Evolutionary conservation across 2,888 invertebrate genomes (phyloP).

Genomic region (Galerucella calmariensis): DNA sequence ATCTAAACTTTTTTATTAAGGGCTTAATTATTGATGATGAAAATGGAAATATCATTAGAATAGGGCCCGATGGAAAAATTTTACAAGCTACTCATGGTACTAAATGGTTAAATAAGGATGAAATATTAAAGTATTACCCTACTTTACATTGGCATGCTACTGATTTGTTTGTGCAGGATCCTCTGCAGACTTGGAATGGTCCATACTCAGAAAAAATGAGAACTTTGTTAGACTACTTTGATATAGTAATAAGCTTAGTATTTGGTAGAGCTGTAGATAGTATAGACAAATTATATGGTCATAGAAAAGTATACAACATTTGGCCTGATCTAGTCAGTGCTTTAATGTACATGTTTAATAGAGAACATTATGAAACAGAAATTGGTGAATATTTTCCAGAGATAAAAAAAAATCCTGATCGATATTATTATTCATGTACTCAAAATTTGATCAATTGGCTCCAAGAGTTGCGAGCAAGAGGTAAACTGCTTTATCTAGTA

Average conservation of each 20-base stretch:
- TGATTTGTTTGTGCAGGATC: conserved; percentile 67
- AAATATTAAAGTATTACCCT: conserved; percentile 70
- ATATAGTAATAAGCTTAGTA: conserved; percentile 73
- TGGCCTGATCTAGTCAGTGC: conserved; percentile 76
- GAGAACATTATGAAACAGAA: conserved; percentile 68
- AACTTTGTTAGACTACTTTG: conserved; percentile 79
- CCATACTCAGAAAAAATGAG: conserved; percentile 70
- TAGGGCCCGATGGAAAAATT: conserved; percentile 72
- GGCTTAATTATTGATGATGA: conserved; percentile 78
- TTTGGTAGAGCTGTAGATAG: conserved; percentile 77
- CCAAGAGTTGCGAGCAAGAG: conserved; percentile 66
- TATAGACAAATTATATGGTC: conserved; percentile 64
- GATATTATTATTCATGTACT: conserved; percentile 71
- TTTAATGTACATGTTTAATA: conserved; percentile 70
- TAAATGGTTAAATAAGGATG: conserved; percentile 67
- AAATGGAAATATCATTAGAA: conserved; percentile 70
- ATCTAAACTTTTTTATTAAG: conserved; percentile 75
- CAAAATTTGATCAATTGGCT: conserved; percentile 70
- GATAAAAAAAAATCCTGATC: conserved; percentile 69
- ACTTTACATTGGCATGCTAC: conserved; percentile 69
- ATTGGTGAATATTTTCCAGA: conserved; percentile 73
- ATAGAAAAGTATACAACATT: conserved; percentile 66
- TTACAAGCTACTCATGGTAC: conserved; percentile 77
- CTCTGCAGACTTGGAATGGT: conserved; percentile 73
- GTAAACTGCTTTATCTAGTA: conserved; percentile 73